Base-by-base conservation (phyloP, 2,888 invertebrate species). In the Chrysina gloriosa region DNA sequence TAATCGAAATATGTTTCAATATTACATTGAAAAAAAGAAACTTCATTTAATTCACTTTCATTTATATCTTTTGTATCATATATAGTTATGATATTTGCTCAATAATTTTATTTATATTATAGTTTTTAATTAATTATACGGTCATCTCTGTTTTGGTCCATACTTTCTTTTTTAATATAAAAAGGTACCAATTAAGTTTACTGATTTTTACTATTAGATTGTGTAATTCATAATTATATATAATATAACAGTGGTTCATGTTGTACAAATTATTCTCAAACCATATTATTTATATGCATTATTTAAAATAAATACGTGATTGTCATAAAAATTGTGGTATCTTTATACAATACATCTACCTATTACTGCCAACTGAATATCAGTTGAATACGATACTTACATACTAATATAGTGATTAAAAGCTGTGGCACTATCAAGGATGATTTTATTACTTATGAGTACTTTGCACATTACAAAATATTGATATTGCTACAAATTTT, bases 351-450 rank as follows among this genome's bases (percentile, higher is more conserved):
- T 50, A 65, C 65, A 67, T 56, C 65, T 56, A 66, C 56, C 63
- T 67, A 64, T 56, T 47, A 23, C 34, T 48, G 36, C 34, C 67
- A 70, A 69, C 68, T 69, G 69, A 71, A 69, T 71, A 71, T 69
- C 69, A 69, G 68, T 69, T 71, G 64, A 42, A 31, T 67, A 47
- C 27, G 9, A 23, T 56, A 58, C 58, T 61, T 58, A 48, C 61
- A 6, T 34, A 48, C 58, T 58, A 56, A 5, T 56, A 52, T 65
- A 65, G 39, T 63, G 50, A 48, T 54, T 34, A 68, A 47, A 68
- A 68, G 68, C 68, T 68, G 68, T 63, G 68, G 63, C 63, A 56
- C 68, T 63, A 68, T 68, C 42, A 64, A 63, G 68, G 50, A 64
- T 68, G 52, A 42, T 52, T 64, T 45, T n/a, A 29, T 48, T 34